Conservation (phyloP, 2,113 vertebrate genomes). For the Brachyistius frenatus region DNA sequence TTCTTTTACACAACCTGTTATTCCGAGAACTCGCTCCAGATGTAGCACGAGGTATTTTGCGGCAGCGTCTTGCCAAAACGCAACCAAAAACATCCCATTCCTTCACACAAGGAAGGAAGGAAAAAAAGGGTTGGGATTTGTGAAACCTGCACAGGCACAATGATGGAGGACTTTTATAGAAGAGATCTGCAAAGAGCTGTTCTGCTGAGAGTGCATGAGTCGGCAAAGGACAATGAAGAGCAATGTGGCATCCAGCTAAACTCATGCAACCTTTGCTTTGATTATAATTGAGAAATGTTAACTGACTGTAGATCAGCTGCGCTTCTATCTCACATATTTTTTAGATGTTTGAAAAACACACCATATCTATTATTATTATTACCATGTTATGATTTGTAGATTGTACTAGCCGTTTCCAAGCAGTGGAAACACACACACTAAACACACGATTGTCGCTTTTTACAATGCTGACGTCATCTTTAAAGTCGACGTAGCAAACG, state of each 20-base stretch:
- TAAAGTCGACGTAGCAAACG: background rate
- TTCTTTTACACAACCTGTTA: constrained; percentile 32
- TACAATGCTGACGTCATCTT: background rate
- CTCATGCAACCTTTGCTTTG: background rate
- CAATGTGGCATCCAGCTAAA: background rate
- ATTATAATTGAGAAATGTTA: background rate
- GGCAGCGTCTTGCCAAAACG: constrained; percentile 21
- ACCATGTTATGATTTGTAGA: background rate
- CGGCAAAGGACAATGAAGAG: background rate
- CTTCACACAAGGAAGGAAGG: background rate
- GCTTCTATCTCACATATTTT: too few species aligned
- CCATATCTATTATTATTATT: background rate
- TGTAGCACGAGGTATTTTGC: constrained; percentile 26
- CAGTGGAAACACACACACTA: background rate
- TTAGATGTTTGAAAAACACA: background rate
- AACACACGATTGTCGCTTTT: background rate
- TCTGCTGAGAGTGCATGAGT: background rate
- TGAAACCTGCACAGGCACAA: too few species aligned
- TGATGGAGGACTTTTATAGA: background rate
- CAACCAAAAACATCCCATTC: constrained; percentile 7
- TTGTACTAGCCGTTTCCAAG: background rate
- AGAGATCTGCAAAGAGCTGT: background rate
- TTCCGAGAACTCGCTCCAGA: constrained; percentile 49
- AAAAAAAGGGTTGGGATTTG: background rate
- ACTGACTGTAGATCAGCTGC: too few species aligned